These are phyloP conservation scores for Drosophila prosaltans DNA, from an alignment of 1,140 invertebrate species.

Conservation along the genomic window DNA sequence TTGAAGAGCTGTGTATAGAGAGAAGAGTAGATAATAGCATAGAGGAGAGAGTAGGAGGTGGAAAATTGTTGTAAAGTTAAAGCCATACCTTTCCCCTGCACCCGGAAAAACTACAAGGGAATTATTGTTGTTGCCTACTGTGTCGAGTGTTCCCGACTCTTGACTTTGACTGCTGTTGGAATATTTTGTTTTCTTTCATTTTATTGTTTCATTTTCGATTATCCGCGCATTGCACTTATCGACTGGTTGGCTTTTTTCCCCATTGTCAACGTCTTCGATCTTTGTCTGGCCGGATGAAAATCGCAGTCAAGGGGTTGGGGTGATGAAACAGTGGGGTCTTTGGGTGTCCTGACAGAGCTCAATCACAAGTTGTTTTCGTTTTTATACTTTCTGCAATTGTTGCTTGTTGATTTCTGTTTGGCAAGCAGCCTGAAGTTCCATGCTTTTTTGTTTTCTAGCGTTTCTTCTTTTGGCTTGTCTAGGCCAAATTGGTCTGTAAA, in stretches of 20 bases:
- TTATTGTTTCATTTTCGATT: conserved; percentile 76
- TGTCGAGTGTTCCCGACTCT: conserved; percentile 22
- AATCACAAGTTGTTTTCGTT: conserved; percentile 49
- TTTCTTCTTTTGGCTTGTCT: conserved; percentile 44
- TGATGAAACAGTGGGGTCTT: not conserved
- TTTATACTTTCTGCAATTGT: conserved; percentile 63
- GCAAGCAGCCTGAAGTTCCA: conserved; percentile 32
- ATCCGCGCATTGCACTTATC: conserved; percentile 72
- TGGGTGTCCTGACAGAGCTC: conserved; percentile 37
- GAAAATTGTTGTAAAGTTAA: conserved; percentile 38
- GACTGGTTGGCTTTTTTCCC: conserved; percentile 43
- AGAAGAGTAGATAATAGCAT: conserved; percentile 4
- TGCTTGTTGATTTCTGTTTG: conserved; percentile 72
- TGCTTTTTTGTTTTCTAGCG: conserved; percentile 31
- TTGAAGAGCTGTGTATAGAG: conserved; percentile 14
- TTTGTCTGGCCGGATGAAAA: conserved; percentile 44
- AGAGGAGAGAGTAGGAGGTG: not conserved
- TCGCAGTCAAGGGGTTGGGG: not conserved
- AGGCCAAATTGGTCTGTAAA: conserved; percentile 35
- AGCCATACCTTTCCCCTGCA: not conserved
- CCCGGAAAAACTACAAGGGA: conserved; percentile 49
- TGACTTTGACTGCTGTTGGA: conserved; percentile 45
- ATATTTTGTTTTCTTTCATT: conserved; percentile 55
- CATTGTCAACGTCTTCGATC: conserved; percentile 74
- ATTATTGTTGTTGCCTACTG: conserved; percentile 60